These are phyloP conservation scores for Zenarchopterus dispar DNA, from an alignment of 2,797 vertebrate species.

Conservation along the genomic window DNA sequence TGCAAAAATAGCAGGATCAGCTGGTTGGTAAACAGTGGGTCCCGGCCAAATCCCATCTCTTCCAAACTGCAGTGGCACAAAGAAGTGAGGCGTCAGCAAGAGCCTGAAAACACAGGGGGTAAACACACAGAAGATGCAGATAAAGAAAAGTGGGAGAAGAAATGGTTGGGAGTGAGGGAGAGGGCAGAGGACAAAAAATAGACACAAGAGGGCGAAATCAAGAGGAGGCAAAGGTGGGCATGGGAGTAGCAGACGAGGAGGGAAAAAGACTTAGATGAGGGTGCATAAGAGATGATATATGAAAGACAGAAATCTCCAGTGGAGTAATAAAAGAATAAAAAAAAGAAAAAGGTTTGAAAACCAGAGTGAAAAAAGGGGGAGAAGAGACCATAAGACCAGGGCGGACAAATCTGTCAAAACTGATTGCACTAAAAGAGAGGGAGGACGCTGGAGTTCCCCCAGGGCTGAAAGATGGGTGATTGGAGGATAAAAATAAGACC, in stretches of 20 bases:
- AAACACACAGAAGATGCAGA: constrained; percentile 12
- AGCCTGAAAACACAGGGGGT: constrained; percentile 28
- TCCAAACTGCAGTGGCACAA: constrained; percentile 28
- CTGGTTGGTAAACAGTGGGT: constrained; percentile 38
- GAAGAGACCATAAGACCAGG: background rate
- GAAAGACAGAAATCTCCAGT: background rate
- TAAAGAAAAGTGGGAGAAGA: constrained; percentile 1
- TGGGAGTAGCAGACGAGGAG: background rate
- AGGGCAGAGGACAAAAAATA: constrained; percentile 8
- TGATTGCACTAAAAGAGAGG: constrained; percentile 1
- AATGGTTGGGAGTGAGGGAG: constrained; percentile 1
- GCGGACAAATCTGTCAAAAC: constrained; percentile 19
- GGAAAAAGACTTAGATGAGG: background rate
- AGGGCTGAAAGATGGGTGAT: constrained; percentile 8
- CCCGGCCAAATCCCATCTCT: constrained; percentile 42
- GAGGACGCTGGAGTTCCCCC: constrained; percentile 5
- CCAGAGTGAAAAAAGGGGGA: constrained; percentile 4
- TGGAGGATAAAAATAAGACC: constrained; percentile 31
- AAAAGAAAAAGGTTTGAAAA: background rate
- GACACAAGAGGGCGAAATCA: background rate
- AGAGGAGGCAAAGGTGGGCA: background rate
- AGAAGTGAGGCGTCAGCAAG: constrained; percentile 59
- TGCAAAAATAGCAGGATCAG: constrained; percentile 61
- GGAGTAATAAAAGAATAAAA: constrained; percentile 10
- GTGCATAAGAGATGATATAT: no score